Evolutionary conservation across 2,888 invertebrate genomes (phyloP).

Genomic region (Tyria jacobaeae): DNA sequence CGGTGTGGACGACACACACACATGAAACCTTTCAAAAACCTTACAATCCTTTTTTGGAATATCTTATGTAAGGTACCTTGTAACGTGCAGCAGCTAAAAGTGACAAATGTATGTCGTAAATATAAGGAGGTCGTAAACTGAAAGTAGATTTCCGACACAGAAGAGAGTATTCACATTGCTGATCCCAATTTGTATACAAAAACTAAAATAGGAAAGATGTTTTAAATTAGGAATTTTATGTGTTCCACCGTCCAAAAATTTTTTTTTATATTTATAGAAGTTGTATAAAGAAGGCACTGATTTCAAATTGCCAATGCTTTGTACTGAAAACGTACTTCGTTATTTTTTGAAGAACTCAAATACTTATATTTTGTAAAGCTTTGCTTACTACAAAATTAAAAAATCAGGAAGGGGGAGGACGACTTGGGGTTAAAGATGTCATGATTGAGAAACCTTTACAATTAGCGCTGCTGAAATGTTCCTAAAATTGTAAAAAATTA

Average conservation of each 20-base stretch:
- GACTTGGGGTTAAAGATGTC: too few relatives aligned
- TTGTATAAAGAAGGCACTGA: neutral
- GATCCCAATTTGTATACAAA: neutral
- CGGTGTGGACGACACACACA: too few relatives aligned
- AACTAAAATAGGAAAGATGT: neutral
- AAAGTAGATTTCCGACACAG: constrained; percentile 12
- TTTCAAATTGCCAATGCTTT: neutral
- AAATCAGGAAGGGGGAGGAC: too few relatives aligned
- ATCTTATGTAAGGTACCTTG: neutral
- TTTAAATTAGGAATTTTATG: neutral
- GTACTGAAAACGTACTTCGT: too few relatives aligned
- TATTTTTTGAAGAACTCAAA: too few relatives aligned
- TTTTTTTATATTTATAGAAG: constrained; percentile 2
- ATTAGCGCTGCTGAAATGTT: too few relatives aligned
- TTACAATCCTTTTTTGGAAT: neutral
- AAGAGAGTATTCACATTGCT: neutral
- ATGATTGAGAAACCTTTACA: too few relatives aligned
- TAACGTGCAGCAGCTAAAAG: neutral
- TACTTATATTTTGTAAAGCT: too few relatives aligned
- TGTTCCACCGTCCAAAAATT: too few relatives aligned
- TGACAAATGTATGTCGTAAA: constrained; percentile 18
- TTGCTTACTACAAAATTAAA: too few relatives aligned
- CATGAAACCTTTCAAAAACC: too few relatives aligned
- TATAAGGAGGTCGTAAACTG: constrained; percentile 14
- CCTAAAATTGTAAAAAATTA: too few relatives aligned